Evolutionary conservation across 2,888 invertebrate species (phyloP).

Genomic region (Artemia sp.): DNA sequence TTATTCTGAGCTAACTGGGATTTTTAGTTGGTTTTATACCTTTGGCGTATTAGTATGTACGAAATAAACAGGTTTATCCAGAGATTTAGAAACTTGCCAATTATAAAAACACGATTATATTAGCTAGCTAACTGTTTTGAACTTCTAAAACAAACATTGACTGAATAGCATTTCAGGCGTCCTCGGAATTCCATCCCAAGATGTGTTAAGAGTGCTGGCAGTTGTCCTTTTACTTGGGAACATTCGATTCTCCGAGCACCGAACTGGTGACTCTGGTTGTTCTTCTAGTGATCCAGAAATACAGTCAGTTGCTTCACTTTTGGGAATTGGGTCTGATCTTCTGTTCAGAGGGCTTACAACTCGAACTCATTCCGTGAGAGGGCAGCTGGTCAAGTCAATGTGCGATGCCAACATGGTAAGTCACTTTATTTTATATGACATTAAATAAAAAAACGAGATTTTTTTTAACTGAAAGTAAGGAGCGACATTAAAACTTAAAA

Average conservation of each 20-base stretch:
- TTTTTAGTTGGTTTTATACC: no score
- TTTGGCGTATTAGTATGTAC: no score
- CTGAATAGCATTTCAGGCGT: constrained; percentile 38
- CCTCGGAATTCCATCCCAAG: constrained; percentile 79
- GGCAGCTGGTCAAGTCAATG: constrained; percentile 58
- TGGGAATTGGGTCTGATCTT: constrained; percentile 56
- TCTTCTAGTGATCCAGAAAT: constrained; percentile 55
- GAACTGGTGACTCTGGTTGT: constrained; percentile 29
- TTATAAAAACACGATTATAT: no score
- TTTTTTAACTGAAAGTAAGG: no score
- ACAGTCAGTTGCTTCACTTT: constrained; percentile 63
- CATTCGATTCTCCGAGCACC: constrained; percentile 59
- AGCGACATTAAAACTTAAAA: no score
- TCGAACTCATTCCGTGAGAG: constrained; percentile 57
- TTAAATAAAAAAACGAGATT: no score
- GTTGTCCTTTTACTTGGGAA: constrained; percentile 81
- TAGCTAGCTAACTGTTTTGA: no score
- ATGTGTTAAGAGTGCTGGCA: constrained; percentile 76
- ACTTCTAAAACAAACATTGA: no score
- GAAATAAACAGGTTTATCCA: no score
- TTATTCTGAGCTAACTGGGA: no score
- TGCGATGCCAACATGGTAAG: constrained; percentile 60
- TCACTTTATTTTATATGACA: constrained; percentile 14
- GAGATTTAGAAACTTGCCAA: no score
- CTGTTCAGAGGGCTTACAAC: constrained; percentile 65